Conservation (phyloP, 2,797 vertebrate genomes). For the Myripristis jacobus region DNA sequence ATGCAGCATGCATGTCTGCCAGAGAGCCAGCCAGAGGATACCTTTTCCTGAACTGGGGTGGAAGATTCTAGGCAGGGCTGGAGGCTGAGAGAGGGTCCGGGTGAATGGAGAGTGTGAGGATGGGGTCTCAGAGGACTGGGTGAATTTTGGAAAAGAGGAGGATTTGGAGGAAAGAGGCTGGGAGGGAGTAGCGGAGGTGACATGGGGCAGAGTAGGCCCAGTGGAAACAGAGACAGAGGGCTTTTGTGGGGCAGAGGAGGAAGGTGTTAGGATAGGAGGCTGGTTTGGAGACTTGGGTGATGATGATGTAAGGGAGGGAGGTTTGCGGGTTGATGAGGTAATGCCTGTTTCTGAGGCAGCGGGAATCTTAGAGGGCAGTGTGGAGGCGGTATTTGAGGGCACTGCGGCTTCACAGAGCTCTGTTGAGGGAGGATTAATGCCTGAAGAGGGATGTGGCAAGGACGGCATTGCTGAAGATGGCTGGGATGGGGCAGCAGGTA, state of each 20-base stretch:
- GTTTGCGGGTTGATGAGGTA: constrained; percentile 10
- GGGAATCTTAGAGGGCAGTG: not conserved
- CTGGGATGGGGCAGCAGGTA: constrained; percentile 3
- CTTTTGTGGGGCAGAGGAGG: constrained; percentile 25
- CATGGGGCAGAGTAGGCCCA: constrained; percentile 16
- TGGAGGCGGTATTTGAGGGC: constrained; percentile 4
- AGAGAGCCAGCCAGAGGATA: constrained; percentile 59
- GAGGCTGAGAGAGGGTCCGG: constrained; percentile 73
- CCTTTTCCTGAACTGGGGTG: constrained; percentile 79
- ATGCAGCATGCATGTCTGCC: constrained; percentile 40
- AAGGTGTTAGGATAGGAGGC: constrained; percentile 24
- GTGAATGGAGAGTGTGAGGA: constrained; percentile 37
- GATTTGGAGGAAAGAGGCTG: constrained; percentile 30
- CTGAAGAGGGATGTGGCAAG: not conserved
- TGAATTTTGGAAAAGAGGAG: constrained; percentile 33
- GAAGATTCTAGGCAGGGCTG: constrained; percentile 84
- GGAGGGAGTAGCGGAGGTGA: constrained; percentile 17
- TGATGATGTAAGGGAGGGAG: constrained; percentile 14
- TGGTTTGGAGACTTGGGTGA: constrained; percentile 5
- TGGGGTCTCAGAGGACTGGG: constrained; percentile 28
- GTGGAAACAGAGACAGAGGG: constrained; percentile 30
- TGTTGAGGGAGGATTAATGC: constrained; percentile 10
- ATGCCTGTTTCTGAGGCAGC: not conserved
- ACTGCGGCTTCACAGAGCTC: constrained; percentile 8
- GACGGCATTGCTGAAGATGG: not conserved